A percentile compares a stretch with the other conserved stretches of the same genome.
Evolutionary conservation across 2,888 invertebrate species (phyloP).

Genomic region (Xylocampa areola): DNA sequence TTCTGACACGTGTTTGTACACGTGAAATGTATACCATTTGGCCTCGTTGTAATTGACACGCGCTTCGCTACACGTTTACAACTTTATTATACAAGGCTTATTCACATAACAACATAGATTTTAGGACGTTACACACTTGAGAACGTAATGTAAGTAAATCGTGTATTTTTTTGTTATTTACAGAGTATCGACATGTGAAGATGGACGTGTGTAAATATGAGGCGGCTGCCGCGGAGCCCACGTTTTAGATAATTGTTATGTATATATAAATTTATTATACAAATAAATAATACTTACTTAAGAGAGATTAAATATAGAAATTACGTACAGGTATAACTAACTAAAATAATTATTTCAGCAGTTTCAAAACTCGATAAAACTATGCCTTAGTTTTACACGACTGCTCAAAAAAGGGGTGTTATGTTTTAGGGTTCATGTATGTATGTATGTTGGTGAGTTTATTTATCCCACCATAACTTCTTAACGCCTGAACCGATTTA

Average conservation of each 20-base stretch:
- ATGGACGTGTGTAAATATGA: conserved; percentile 80
- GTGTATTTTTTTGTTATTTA: conserved; percentile 51
- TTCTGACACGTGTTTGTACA: too few species aligned
- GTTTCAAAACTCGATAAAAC: too few species aligned
- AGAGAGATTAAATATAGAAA: neutral
- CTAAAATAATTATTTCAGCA: too few species aligned
- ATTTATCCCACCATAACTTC: too few species aligned
- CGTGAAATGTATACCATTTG: too few species aligned
- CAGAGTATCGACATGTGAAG: conserved; percentile 83
- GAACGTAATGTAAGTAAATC: neutral
- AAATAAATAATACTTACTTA: neutral
- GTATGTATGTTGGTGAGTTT: too few species aligned
- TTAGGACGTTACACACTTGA: neutral
- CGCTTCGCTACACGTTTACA: neutral
- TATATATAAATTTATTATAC: conserved; percentile 6
- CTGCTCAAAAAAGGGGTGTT: too few species aligned
- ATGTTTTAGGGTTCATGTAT: too few species aligned
- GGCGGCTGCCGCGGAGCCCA: conserved; percentile 70
- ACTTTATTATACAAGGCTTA: neutral
- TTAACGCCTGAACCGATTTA: too few species aligned
- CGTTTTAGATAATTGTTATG: conserved; percentile 23
- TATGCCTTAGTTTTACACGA: too few species aligned
- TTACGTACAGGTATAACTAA: neutral
- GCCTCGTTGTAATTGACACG: neutral
- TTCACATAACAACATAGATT: neutral